phyloP scores from a whole-genome alignment of 2,113 vertebrate genomes.

The Syngnathus scovelli region DNA sequence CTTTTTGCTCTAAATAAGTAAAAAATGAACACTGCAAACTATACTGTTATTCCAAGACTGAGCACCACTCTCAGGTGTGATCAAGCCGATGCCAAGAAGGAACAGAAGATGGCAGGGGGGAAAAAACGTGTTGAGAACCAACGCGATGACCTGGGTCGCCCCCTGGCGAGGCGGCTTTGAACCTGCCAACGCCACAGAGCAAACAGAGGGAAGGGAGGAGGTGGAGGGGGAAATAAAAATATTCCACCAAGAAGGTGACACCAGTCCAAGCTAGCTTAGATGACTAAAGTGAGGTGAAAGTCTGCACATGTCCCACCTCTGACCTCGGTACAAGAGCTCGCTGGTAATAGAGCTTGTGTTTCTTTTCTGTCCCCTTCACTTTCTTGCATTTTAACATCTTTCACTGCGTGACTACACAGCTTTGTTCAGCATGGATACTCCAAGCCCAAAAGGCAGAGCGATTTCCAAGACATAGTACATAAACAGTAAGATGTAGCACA shows the following conservation, averaged over 20 bases:
- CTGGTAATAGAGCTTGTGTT: neutral
- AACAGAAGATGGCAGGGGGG: neutral
- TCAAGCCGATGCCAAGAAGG: neutral
- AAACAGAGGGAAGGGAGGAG: neutral
- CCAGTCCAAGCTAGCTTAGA: too few species aligned
- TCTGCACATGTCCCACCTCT: neutral
- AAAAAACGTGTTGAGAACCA: neutral
- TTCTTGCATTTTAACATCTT: neutral
- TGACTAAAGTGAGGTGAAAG: neutral
- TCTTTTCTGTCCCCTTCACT: neutral
- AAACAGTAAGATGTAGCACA: too few species aligned
- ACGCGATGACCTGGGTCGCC: neutral
- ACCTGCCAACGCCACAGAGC: neutral
- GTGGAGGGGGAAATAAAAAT: neutral
- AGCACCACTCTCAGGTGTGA: neutral
- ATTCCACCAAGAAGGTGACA: neutral
- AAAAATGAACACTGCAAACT: neutral
- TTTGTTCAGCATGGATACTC: neutral
- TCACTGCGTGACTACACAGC: neutral
- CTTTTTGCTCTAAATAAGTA: neutral
- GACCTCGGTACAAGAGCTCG: neutral
- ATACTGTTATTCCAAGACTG: neutral
- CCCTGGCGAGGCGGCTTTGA: neutral
- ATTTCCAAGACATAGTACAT: neutral
- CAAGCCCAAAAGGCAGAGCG: neutral